phyloP scores from a whole-genome alignment of 2,888 invertebrate genomes.

The Mayetiola destructor region DNA sequence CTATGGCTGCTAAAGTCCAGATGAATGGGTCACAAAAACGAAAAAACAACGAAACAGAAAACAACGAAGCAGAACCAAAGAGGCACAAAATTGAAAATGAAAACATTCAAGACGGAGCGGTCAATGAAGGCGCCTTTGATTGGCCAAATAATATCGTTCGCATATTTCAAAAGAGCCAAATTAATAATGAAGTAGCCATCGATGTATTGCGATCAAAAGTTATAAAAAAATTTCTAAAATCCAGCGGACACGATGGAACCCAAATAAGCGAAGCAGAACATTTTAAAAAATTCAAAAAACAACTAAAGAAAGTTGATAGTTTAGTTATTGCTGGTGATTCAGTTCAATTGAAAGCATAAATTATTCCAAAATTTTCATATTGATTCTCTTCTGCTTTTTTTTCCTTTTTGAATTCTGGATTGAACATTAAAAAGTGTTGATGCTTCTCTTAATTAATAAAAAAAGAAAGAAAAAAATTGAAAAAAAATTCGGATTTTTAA shows the following conservation, averaged over 20 bases:
- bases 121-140: neutral
- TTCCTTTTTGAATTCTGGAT: neutral
- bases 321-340: neutral
- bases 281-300: neutral
- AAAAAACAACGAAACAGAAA: neutral
- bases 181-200: neutral
- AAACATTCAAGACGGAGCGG: slow-evolving; percentile 3
- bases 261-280: neutral
- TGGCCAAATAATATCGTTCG: slow-evolving; percentile 4
- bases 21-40: neutral
- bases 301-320: neutral
- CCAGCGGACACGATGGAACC: neutral
- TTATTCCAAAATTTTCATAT: neutral
- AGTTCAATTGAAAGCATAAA: neutral
- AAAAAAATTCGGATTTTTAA: neutral
- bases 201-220: neutral
- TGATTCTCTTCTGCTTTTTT: neutral
- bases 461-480: neutral
- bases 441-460: neutral
- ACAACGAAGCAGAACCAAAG: neutral
- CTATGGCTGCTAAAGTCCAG: neutral
- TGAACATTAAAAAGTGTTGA: neutral
- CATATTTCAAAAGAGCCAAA: neutral
- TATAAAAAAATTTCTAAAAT: neutral
- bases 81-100: neutral